Evolutionary conservation across 2,113 vertebrate species (phyloP).

Genomic region (Illadopsis cleaveri): DNA sequence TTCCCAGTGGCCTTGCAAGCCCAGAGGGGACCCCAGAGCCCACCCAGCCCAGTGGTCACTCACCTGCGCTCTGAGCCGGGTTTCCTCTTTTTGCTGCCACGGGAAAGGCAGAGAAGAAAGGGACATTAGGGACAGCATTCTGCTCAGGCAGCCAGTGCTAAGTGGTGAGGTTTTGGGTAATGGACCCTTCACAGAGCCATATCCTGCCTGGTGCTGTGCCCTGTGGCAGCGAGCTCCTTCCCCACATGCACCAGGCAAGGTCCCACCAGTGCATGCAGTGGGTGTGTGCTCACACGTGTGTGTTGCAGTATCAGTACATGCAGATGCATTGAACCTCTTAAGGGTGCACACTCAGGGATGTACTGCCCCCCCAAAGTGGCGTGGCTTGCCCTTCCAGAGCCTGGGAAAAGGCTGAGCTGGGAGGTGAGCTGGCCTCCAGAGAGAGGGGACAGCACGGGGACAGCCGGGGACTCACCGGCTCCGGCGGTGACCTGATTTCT

Average conservation of each 20-base stretch:
- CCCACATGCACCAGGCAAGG: not conserved
- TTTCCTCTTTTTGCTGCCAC: conserved; percentile 80
- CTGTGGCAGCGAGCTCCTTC: not conserved
- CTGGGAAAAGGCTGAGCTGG: not conserved
- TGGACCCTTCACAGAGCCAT: not conserved
- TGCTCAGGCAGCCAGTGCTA: not conserved
- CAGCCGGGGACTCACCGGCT: conserved; percentile 82
- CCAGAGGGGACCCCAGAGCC: not conserved
- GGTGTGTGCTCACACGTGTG: fast-evolving
- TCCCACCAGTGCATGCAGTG: not conserved
- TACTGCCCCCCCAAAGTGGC: not conserved
- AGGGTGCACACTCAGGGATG: not conserved
- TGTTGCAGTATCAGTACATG: not conserved
- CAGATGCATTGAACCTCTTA: not conserved
- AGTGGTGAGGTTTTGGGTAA: fast-evolving
- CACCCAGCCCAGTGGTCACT: conserved; percentile 2
- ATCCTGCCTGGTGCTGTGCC: not conserved
- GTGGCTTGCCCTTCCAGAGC: not conserved
- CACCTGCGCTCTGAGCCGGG: conserved; percentile 77
- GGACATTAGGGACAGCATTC: not conserved
- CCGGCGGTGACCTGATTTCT: conserved; percentile 90
- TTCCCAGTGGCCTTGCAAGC: not conserved
- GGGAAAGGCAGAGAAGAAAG: conserved; percentile 40
- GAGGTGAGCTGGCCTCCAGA: not conserved
- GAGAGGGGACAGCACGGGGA: not conserved